Percentiles rank a stretch among this genome's conserved stretches.
Evolutionary conservation across 2,113 vertebrate species (phyloP).

Genomic region (Calonectris borealis): DNA sequence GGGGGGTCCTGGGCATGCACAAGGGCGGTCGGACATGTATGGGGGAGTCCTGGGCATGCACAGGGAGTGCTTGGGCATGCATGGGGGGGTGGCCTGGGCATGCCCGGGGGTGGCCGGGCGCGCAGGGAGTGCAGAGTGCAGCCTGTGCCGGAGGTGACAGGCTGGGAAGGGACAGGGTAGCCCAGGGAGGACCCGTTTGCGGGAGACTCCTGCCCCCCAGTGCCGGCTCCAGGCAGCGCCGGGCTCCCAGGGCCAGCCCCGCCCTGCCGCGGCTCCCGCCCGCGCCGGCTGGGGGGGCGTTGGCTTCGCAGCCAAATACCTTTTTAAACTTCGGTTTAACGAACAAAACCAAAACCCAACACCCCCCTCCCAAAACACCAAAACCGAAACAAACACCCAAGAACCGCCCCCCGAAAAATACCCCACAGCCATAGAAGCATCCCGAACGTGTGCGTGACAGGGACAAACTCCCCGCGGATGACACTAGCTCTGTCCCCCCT

Average conservation of each 20-base stretch:
- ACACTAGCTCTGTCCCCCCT: neutral
- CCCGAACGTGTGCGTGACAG: neutral
- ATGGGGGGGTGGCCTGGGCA: neutral
- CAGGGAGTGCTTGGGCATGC: too few species aligned
- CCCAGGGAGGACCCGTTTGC: accelerated
- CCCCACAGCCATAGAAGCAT: accelerated
- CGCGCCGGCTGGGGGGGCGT: neutral
- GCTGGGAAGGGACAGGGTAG: neutral
- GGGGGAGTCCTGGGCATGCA: neutral
- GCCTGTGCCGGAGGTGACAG: accelerated
- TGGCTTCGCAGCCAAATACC: neutral
- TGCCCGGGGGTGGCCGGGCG: too few species aligned
- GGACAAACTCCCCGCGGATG: neutral
- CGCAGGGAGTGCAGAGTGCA: neutral
- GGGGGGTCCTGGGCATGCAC: neutral
- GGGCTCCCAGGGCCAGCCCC: neutral
- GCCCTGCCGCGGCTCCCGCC: neutral
- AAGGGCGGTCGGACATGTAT: too few species aligned
- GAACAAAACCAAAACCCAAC: neutral
- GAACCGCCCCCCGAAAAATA: too few species aligned
- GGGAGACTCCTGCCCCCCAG: constrained; percentile 7
- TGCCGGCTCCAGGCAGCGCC: neutral
- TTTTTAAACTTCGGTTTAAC: neutral
- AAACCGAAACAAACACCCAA: too few species aligned
- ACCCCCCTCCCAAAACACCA: neutral